A percentile compares a stretch with the other conserved stretches of the same genome.
Conservation (phyloP, 2,888 invertebrate genomes). For the Drosophila prostipennis region DNA sequence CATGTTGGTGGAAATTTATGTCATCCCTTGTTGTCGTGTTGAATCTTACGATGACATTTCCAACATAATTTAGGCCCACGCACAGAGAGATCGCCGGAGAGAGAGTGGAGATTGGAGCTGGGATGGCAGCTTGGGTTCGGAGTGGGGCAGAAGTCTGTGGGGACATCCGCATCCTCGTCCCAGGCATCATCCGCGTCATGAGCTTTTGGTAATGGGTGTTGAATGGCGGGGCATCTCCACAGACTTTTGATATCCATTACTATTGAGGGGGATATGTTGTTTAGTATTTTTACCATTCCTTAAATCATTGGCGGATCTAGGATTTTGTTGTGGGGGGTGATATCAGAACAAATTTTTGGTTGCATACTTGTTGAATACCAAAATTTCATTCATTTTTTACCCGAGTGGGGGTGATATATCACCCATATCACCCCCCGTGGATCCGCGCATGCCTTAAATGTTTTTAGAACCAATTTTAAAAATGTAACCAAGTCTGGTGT, state of each 20-base stretch:
- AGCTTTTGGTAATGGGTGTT: constrained; percentile 72
- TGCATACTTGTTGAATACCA: too few relatives aligned
- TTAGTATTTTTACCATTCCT: too few relatives aligned
- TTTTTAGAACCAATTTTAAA: neutral
- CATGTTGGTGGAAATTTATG: constrained; percentile 84
- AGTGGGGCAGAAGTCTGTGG: constrained; percentile 16
- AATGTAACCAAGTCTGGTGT: too few relatives aligned
- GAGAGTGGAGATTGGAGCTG: constrained; percentile 20
- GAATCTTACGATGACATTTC: constrained; percentile 84
- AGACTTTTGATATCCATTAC: constrained; percentile 11
- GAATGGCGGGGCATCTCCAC: constrained; percentile 60
- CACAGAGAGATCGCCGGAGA: constrained; percentile 59
- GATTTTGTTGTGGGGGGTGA: too few relatives aligned
- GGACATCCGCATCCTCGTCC: constrained; percentile 31
- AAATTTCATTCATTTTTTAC: too few relatives aligned
- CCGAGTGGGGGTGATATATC: too few relatives aligned
- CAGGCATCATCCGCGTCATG: constrained; percentile 18
- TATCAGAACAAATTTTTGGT: too few relatives aligned
- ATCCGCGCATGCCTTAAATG: too few relatives aligned
- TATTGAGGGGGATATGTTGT: neutral
- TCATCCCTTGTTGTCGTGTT: constrained; percentile 84
- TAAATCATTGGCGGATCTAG: too few relatives aligned
- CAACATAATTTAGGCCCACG: constrained; percentile 84
- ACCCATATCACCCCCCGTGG: too few relatives aligned
- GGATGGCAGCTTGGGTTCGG: neutral